Conservation (phyloP, 2,113 vertebrate species). For the Tupaia tana region DNA sequence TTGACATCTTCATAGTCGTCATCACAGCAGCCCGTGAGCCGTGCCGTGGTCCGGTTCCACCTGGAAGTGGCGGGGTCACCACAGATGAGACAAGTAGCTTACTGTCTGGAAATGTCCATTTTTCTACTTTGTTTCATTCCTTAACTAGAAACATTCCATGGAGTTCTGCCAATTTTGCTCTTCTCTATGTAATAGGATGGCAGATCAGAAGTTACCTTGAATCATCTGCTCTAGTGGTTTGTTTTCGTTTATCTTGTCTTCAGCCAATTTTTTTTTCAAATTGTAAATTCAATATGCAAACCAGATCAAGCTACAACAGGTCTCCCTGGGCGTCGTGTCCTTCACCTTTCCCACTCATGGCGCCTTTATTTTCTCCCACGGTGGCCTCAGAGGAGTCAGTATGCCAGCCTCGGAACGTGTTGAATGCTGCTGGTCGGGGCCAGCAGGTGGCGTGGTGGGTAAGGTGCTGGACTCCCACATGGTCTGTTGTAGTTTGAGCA, state of each 20-base stretch:
- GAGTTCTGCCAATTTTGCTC: neutral
- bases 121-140: neutral
- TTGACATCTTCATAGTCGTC: rapidly evolving
- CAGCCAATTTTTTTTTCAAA: neutral
- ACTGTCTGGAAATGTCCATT: neutral
- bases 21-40: rapidly evolving
- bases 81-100: neutral
- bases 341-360: rapidly evolving
- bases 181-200: rapidly evolving
- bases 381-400: neutral
- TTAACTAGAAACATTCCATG: neutral
- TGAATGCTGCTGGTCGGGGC: neutral
- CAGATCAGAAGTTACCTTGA: neutral
- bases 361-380: neutral
- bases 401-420: neutral
- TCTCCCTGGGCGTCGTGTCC: neutral
- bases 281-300: neutral
- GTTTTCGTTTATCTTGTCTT: neutral
- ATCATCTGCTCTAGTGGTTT: neutral
- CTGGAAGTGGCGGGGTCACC: rapidly evolving
- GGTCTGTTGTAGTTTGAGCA: no score
- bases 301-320: neutral
- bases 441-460: no score
- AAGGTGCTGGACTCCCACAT: no score
- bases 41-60: rapidly evolving